Evolutionary conservation across 2,113 vertebrate genomes (phyloP).

Genomic region (Oryctolagus cuniculus): DNA sequence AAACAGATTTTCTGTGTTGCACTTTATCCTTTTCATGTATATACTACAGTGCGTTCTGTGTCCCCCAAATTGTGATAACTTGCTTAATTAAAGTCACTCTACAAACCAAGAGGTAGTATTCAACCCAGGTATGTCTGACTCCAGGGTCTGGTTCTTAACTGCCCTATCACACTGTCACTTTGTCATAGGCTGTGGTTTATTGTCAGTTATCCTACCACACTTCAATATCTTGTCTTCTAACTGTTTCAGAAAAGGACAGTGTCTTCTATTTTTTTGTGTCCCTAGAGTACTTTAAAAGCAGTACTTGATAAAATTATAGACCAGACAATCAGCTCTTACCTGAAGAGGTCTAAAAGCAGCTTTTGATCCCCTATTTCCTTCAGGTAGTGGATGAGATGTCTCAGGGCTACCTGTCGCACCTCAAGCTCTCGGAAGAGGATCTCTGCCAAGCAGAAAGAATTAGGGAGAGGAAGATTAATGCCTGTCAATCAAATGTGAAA

Average conservation of each 20-base stretch:
- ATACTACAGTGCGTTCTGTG: background rate
- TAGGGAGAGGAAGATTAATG: background rate
- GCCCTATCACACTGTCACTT: background rate
- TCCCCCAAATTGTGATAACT: background rate
- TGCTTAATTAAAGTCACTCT: background rate
- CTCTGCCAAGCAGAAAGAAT: slow-evolving; percentile 85
- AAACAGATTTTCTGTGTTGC: slow-evolving; percentile 22
- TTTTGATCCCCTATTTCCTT: slow-evolving; percentile 93
- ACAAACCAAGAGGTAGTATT: background rate
- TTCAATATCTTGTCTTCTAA: background rate
- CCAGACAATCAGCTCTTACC: slow-evolving; percentile 85
- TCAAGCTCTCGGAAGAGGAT: slow-evolving; percentile 95
- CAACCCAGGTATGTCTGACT: background rate
- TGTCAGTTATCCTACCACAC: background rate
- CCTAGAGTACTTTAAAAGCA: background rate
- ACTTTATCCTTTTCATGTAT: background rate
- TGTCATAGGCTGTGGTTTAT: background rate
- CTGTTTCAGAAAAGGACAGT: background rate
- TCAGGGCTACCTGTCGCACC: slow-evolving; percentile 93
- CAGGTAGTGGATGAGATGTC: slow-evolving; percentile 95
- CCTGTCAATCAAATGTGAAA: slow-evolving; percentile 19
- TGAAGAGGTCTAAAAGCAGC: slow-evolving; percentile 94
- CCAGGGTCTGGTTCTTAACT: background rate
- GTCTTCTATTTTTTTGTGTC: slow-evolving; percentile 15
- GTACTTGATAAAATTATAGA: background rate